These are phyloP conservation scores for Callopanchax toddi DNA, from an alignment of 2,113 vertebrate species.

Conservation along the genomic window DNA sequence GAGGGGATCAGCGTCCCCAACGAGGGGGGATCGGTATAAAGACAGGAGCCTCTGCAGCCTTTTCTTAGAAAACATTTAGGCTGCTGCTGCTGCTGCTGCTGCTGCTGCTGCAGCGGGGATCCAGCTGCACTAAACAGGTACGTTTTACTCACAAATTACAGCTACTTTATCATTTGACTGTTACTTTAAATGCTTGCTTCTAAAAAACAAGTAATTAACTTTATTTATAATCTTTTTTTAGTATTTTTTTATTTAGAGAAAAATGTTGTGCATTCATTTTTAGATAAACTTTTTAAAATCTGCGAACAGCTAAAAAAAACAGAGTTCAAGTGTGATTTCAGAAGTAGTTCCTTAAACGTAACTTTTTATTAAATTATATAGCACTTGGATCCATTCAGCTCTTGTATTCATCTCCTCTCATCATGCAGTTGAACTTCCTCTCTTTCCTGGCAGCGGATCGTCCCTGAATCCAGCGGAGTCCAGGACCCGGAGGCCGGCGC, in stretches of 20 bases:
- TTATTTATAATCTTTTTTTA: background rate
- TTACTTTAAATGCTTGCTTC: background rate
- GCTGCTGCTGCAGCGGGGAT: slow-evolving; percentile 35
- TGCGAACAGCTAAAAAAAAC: background rate
- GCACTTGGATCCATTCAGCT: background rate
- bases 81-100: slow-evolving; percentile 40
- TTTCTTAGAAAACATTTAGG: slow-evolving; percentile 32
- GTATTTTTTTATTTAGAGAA: too few relatives aligned
- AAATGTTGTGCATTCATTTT: background rate
- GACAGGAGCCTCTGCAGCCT: slow-evolving; percentile 47
- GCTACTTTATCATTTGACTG: background rate
- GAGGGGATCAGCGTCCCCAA: slow-evolving; percentile 42
- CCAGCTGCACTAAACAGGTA: slow-evolving; percentile 46
- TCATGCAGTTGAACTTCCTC: background rate
- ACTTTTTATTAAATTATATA: background rate
- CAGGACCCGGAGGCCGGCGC: slow-evolving; percentile 54
- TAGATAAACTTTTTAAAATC: background rate
- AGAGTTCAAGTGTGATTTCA: background rate
- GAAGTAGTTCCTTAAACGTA: too few relatives aligned
- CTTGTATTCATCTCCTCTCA: background rate
- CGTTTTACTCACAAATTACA: background rate
- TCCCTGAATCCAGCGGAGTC: slow-evolving; percentile 1
- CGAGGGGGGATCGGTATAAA: slow-evolving; percentile 57
- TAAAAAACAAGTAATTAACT: background rate
- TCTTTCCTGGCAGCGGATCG: background rate